These are phyloP conservation scores for Hepsetus odoe DNA, from an alignment of 2,113 vertebrate genomes.

Conservation along the genomic window DNA sequence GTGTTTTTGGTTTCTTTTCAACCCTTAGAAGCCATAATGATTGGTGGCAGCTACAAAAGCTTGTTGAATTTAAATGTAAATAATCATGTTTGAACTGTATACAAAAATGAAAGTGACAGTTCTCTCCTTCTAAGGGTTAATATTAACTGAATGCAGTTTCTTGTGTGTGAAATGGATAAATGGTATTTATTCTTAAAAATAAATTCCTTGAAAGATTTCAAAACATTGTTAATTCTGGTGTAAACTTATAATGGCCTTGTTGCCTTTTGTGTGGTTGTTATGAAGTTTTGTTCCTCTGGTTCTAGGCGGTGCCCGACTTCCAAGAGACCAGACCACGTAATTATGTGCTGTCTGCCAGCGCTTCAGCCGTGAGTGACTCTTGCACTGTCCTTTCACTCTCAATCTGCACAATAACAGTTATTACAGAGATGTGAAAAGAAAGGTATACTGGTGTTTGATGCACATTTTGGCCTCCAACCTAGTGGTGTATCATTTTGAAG, in stretches of 20 bases:
- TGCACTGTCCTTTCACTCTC: background rate
- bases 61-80: background rate
- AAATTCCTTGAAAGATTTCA: background rate
- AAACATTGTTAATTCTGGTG: background rate
- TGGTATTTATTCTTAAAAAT: background rate
- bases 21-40: background rate
- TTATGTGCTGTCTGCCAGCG: slow-evolving; percentile 95
- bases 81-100: too few relatives aligned
- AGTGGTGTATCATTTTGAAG: background rate
- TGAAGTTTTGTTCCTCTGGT: slow-evolving; percentile 73
- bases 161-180: too few relatives aligned
- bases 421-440: background rate
- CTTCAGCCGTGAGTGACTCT: slow-evolving; percentile 87
- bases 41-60: background rate
- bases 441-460: background rate
- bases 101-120: background rate
- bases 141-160: background rate
- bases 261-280: slow-evolving; percentile 18
- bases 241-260: background rate
- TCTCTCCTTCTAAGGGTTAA: background rate
- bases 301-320: slow-evolving; percentile 90
- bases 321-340: slow-evolving; percentile 97
- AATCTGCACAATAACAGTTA: background rate
- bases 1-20: too few relatives aligned
- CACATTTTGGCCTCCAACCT: too few relatives aligned